Evolutionary conservation across 2,888 invertebrate genomes (phyloP).

Genomic region (Drosophila sordidula): DNA sequence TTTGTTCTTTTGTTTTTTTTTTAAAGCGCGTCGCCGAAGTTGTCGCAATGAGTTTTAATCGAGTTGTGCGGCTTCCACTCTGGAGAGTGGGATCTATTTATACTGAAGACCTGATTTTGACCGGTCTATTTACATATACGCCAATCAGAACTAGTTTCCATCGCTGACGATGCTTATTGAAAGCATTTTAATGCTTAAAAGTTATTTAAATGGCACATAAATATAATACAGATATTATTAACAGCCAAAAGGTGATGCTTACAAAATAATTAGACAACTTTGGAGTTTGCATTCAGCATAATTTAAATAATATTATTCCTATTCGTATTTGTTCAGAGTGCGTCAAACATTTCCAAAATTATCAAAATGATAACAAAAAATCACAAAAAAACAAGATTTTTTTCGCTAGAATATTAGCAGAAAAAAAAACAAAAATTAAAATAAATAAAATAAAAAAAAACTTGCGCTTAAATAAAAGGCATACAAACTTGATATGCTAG

Average conservation of each 20-base stretch:
- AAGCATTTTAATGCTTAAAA: slow-evolving; percentile 1
- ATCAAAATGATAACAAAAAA: background rate
- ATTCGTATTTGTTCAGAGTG: background rate
- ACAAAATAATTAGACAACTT: background rate
- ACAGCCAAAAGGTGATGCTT: background rate
- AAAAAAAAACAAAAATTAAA: too few species aligned
- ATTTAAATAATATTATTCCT: background rate
- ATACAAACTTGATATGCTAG: slow-evolving; percentile 22
- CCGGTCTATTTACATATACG: slow-evolving; percentile 32
- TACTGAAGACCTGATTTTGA: slow-evolving; percentile 32
- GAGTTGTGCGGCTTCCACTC: slow-evolving; percentile 13
- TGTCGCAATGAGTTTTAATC: slow-evolving; percentile 18
- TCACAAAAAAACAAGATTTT: slow-evolving; percentile 9
- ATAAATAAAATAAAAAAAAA: background rate
- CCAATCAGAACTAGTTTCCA: slow-evolving; percentile 40
- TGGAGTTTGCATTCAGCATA: background rate
- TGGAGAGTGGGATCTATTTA: slow-evolving; percentile 41
- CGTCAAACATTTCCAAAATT: slow-evolving; percentile 8
- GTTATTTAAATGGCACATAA: slow-evolving; percentile 17
- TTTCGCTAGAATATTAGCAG: background rate
- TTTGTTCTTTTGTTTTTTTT: background rate
- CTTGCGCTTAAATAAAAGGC: background rate
- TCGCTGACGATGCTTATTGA: slow-evolving; percentile 12
- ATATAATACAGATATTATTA: background rate
- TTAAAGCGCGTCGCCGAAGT: slow-evolving; percentile 23